Evolutionary conservation across 2,113 vertebrate genomes (phyloP), one percentile per base, ranked within the genome.

Genomic region (Psilopogon haemacephalus): DNA sequence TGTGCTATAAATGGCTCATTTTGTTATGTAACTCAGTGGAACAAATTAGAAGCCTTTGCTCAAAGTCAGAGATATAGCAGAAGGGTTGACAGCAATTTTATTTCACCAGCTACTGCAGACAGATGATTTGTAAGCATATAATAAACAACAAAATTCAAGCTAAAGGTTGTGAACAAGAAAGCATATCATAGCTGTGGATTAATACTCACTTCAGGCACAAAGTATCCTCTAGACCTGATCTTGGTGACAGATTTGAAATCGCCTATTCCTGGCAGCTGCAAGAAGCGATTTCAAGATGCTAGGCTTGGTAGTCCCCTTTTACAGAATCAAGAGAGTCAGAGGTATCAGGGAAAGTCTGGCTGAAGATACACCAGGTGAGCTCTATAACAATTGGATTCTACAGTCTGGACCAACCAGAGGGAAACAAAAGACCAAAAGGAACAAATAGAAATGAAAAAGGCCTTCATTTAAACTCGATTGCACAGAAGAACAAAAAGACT

Each of bases 1-100:
- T 52, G 30, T 38, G 38, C 85, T 89, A 94, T 89, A 95, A 93
- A 94, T 85, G 94, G 46, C 20, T 24, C 27, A 4, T 56, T 93
- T 87, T 2, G 4, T 85, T 92, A 69, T 37, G 26, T 71, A 91
- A 94, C 60, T 59, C 46, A 75, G 26, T 62, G 44, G 77, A 91
- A 90, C 56, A 63, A 88, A 87, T 93, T 78, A 40, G 30, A 72
- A 64, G 59, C 26, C 64, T 93, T 90, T 76, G 46, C 35, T 46
- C 56, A 60, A 81, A 94, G 52, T 75, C 73, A 88, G 42, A 72
- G 60, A 28, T 27, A 27, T 30, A 67, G 69, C 58, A 77, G 40
- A 77, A 83, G 23, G 4, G 64, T 68, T 72, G 9, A 32, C 2
- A 59, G 54, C 20, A 52, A 63, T 73, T 90, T 90, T 42, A 54